phyloP scores from a whole-genome alignment of 2,888 invertebrate genomes.

The Xestoiulus laeticollis region DNA sequence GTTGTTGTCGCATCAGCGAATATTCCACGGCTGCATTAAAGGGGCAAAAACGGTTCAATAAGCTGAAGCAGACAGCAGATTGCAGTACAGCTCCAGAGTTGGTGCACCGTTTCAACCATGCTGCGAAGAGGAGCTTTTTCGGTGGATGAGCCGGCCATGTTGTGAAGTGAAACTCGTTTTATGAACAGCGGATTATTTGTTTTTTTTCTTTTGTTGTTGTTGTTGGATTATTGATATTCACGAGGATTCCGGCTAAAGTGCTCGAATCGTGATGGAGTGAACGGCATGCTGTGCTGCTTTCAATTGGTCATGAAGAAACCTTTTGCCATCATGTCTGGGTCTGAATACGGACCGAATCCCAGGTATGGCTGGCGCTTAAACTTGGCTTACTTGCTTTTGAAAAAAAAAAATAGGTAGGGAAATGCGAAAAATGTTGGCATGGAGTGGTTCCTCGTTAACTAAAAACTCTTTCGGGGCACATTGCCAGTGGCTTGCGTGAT shows the following conservation, averaged over 20 bases:
- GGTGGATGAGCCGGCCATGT: not conserved
- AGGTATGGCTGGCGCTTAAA: not conserved
- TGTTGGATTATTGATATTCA: not conserved
- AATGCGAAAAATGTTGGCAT: not conserved
- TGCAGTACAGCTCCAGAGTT: constrained; percentile 20
- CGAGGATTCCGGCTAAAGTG: not conserved
- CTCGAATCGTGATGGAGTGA: not conserved
- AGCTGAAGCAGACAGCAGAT: constrained; percentile 8
- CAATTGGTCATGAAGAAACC: constrained; percentile 45
- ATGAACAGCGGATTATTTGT: not conserved
- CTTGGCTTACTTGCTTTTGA: not conserved
- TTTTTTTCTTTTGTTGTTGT: no score
- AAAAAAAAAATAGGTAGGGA: not conserved
- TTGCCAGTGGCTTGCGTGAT: not conserved
- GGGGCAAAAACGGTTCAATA: not conserved
- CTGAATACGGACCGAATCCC: constrained; percentile 42
- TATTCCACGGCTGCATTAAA: not conserved
- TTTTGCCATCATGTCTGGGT: constrained; percentile 32
- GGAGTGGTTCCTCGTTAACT: not conserved
- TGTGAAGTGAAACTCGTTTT: not conserved
- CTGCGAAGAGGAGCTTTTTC: not conserved
- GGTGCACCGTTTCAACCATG: not conserved
- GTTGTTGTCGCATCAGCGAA: not conserved
- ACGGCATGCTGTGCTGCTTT: constrained; percentile 44
- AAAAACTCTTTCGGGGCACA: not conserved